Percentiles rank a stretch among this genome's conserved stretches.
phyloP scores from a whole-genome alignment of 2,797 vertebrate genomes.

The Anas georgica region DNA sequence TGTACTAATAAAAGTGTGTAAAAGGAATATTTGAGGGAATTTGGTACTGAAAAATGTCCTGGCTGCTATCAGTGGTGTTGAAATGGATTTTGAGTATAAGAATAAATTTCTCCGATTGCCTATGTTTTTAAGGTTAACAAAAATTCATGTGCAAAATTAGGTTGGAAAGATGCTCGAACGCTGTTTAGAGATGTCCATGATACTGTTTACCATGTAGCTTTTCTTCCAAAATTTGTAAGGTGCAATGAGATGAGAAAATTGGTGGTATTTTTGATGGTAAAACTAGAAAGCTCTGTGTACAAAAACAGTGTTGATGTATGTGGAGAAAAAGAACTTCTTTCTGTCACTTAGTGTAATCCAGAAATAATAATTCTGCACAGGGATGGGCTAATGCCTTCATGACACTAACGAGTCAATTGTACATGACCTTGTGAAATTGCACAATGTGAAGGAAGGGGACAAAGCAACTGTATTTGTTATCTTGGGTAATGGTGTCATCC shows the following conservation, averaged over 20 bases:
- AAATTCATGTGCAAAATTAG: not conserved
- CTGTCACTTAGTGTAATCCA: not conserved
- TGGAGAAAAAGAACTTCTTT: not conserved
- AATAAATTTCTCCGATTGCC: not conserved
- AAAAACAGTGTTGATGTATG: not conserved
- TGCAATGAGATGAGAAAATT: not conserved
- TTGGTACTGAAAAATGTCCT: not conserved
- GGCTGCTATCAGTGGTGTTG: not conserved
- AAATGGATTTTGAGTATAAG: not conserved
- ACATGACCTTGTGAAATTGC: not conserved
- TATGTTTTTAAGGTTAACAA: not conserved
- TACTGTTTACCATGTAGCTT: not conserved
- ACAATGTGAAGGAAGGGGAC: not conserved
- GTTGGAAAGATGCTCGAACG: not conserved
- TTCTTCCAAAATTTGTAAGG: not conserved
- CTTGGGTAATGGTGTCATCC: not conserved
- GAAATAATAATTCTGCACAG: not conserved
- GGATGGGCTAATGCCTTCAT: not conserved
- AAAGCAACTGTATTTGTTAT: not conserved
- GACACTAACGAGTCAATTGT: not conserved
- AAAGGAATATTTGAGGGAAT: not conserved
- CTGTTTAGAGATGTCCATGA: not conserved
- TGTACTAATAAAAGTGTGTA: not conserved
- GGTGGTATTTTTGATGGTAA: not conserved
- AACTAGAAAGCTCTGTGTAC: not conserved